Base-by-base conservation (phyloP, 2,797 vertebrate species). In the Scleropages formosus region DNA sequence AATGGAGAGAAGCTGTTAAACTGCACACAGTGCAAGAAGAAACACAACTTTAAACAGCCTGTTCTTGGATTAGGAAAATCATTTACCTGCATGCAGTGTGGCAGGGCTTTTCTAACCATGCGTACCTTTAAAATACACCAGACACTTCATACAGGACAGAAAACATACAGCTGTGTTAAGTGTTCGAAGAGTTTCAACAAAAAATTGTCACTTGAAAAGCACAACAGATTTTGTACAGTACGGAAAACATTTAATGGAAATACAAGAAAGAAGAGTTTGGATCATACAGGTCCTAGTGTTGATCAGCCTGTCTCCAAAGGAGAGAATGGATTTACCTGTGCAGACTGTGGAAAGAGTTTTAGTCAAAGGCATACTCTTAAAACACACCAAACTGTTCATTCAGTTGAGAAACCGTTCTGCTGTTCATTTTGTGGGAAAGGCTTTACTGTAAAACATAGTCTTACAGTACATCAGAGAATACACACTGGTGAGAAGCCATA, bases 131-230 rank as follows among this genome's bases (percentile, higher is more conserved):
- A 83, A 74, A 76, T 80, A 4, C 90, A 91, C 78, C 82, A 84
- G 83, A 67, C 82, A 0, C 73, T 83, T n/a, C 91, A 93, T 79
- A 85, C 87, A 0, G 89, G 89, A 4, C 90, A 90, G 8, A 82
- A 86, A 26, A 89, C 90, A 0, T 91, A 87, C 16, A 77, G 70
- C 0, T 93, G 92, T 0, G 85, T 87, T 16, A 31, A 85, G 0
- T 93, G 91, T 15, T 89, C 88, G 10, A 90, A 88, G 77, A 78
- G 73, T n/a, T 92, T 93, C 76, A 86, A 88, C 82, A 78, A 84
- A 3, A 10, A 87, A 77, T 77, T 86, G 81, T 9, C 76, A 26
- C 90, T 92, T 7, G 85, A 88, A 73, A 81, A 85, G 9, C 91
- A 93, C 82, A 73, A 80, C 8, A 85, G 87, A 68, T 81, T 87